A percentile compares a stretch with the other conserved stretches of the same genome.
phyloP scores from a whole-genome alignment of 2,797 vertebrate genomes.

The Yasuhikotakia modesta region DNA sequence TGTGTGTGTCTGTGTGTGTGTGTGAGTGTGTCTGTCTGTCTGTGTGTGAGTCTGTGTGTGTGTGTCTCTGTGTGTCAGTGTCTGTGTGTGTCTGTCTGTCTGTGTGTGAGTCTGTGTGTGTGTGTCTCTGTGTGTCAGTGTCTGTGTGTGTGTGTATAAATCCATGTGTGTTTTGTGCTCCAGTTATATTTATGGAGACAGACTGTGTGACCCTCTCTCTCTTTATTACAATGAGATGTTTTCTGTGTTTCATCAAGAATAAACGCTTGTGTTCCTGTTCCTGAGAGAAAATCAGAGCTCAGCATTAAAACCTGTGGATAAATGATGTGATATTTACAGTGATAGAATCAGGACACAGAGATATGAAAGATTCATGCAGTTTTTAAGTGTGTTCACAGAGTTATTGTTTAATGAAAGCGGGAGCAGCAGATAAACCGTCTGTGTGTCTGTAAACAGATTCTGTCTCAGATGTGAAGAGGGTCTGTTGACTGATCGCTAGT shows the following conservation, averaged over 20 bases:
- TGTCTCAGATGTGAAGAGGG: no score
- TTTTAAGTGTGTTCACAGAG: not conserved
- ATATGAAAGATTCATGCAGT: constrained; percentile 67
- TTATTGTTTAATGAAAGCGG: not conserved
- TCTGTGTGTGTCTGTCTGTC: no score
- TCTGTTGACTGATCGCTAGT: no score
- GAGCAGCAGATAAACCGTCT: no score
- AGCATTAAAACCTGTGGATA: constrained; percentile 57
- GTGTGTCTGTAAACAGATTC: not conserved
- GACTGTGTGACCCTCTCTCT: constrained; percentile 50
- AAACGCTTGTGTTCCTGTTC: not conserved
- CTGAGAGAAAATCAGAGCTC: constrained; percentile 14
- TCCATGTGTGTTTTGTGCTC: not conserved
- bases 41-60: not conserved
- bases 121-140: no score
- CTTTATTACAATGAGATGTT: constrained; percentile 47
- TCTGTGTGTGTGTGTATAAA: no score
- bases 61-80: no score
- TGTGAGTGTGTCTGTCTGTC: no score
- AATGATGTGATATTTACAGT: constrained; percentile 58
- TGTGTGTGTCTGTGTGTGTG: no score
- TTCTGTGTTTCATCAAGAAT: constrained; percentile 42
- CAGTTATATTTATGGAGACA: constrained; percentile 51
- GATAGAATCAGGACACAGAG: constrained; percentile 62
- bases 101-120: not conserved